Percentiles rank a stretch among this genome's conserved stretches.
phyloP scores from a whole-genome alignment of 2,888 invertebrate genomes.

The Tenthredo amoena region DNA sequence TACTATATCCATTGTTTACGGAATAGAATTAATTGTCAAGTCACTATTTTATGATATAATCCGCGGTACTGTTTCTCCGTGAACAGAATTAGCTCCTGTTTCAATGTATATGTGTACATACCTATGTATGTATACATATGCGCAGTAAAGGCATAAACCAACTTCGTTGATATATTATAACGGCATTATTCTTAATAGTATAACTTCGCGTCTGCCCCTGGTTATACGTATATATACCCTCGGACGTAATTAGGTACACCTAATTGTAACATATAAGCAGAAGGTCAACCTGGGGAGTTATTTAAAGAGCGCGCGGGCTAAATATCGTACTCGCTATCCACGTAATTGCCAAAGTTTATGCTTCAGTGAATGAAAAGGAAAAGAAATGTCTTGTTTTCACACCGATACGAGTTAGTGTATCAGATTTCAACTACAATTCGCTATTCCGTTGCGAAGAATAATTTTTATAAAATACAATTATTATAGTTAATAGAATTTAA shows the following conservation, averaged over 20 bases:
- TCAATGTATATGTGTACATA: neutral
- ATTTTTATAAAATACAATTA: no score
- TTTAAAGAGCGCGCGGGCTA: conserved; percentile 9
- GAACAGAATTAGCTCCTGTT: neutral
- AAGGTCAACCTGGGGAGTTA: conserved; percentile 18
- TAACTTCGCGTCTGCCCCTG: conserved; percentile 10
- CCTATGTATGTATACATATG: neutral
- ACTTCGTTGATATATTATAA: conserved; percentile 17
- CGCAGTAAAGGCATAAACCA: neutral
- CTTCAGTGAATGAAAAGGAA: neutral
- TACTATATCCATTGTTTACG: neutral
- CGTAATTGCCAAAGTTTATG: conserved; percentile 21
- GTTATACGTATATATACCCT: neutral
- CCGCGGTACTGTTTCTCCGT: neutral
- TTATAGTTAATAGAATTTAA: no score
- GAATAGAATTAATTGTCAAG: neutral
- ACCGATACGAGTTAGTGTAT: no score
- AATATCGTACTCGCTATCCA: neutral
- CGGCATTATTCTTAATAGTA: conserved; percentile 26
- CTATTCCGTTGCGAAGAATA: no score
- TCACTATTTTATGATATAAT: neutral
- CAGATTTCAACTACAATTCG: neutral
- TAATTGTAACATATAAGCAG: conserved; percentile 24
- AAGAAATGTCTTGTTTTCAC: neutral
- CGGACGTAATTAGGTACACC: conserved; percentile 26